These are phyloP conservation scores for Sternotherus odoratus DNA, from an alignment of 2,797 vertebrate genomes.

Conservation along the genomic window DNA sequence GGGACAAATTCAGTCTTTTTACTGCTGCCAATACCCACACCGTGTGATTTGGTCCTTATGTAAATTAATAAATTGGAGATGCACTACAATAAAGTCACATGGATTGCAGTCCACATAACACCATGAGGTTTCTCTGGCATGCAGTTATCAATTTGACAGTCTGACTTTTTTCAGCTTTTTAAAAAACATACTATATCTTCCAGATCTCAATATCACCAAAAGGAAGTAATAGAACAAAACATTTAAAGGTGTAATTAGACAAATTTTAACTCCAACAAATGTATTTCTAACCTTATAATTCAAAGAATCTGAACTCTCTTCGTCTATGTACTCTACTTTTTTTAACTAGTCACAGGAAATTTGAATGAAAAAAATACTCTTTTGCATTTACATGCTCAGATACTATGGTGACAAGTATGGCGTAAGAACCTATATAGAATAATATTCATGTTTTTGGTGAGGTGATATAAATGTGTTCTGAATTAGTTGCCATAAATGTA, in stretches of 20 bases:
- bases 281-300: neutral
- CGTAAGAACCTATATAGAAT: neutral
- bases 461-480: slow-evolving; percentile 22
- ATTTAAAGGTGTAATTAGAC: neutral
- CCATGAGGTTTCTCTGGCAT: neutral
- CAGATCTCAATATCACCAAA: neutral
- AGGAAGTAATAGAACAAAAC: neutral
- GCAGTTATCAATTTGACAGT: neutral
- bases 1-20: neutral
- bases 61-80: neutral
- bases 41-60: rapidly evolving
- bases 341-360: neutral
- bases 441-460: slow-evolving; percentile 17
- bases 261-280: neutral
- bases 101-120: rapidly evolving
- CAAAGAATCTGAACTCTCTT: neutral
- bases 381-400: neutral
- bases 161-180: slow-evolving; percentile 17
- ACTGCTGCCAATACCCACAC: rapidly evolving
- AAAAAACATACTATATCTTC: neutral
- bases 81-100: rapidly evolving
- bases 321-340: neutral
- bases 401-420: neutral
- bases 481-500: neutral
- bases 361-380: neutral